A percentile compares a stretch with the other conserved stretches of the same genome.
Evolutionary conservation across 2,888 invertebrate species (phyloP).

Genomic region (Drosophila falleni): DNA sequence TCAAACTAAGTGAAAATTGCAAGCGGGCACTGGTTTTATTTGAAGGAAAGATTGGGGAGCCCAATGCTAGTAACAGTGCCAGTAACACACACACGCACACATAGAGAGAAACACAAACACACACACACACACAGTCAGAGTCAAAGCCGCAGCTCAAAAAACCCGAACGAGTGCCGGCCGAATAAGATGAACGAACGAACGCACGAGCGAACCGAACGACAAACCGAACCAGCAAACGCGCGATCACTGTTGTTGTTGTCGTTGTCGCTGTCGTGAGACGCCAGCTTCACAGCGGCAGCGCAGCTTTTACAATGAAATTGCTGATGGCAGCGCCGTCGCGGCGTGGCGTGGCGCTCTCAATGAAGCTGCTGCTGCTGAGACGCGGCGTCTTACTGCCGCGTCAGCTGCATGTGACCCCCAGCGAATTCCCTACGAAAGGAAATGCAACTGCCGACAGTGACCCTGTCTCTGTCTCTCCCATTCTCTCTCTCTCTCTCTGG

Average conservation of each 20-base stretch:
- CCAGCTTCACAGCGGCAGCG: constrained; percentile 22
- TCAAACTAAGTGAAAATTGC: constrained; percentile 83
- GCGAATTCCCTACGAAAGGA: constrained; percentile 59
- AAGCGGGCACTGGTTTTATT: constrained; percentile 82
- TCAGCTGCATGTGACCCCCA: constrained; percentile 68
- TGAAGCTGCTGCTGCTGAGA: constrained; percentile 27
- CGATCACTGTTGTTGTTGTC: constrained; percentile 16
- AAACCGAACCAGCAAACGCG: constrained; percentile 17
- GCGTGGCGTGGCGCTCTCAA: constrained; percentile 23
- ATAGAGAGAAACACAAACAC: constrained; percentile 17
- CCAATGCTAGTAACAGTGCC: constrained; percentile 28
- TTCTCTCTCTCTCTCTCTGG: not conserved
- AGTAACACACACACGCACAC: not conserved
- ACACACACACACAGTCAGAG: constrained; percentile 20
- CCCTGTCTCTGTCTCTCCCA: constrained; percentile 24
- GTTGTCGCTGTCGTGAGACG: constrained; percentile 18
- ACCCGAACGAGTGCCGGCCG: constrained; percentile 47
- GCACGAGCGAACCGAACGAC: constrained; percentile 5
- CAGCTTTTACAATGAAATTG: constrained; percentile 38
- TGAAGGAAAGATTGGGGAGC: constrained; percentile 75
- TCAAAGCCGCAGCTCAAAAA: constrained; percentile 35
- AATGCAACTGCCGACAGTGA: constrained; percentile 52
- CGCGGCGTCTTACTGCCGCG: constrained; percentile 56
- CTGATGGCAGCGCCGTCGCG: constrained; percentile 2
- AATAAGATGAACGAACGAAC: constrained; percentile 16